Evolutionary conservation across 2,797 vertebrate species (phyloP).

Genomic region (Hirundo rustica): DNA sequence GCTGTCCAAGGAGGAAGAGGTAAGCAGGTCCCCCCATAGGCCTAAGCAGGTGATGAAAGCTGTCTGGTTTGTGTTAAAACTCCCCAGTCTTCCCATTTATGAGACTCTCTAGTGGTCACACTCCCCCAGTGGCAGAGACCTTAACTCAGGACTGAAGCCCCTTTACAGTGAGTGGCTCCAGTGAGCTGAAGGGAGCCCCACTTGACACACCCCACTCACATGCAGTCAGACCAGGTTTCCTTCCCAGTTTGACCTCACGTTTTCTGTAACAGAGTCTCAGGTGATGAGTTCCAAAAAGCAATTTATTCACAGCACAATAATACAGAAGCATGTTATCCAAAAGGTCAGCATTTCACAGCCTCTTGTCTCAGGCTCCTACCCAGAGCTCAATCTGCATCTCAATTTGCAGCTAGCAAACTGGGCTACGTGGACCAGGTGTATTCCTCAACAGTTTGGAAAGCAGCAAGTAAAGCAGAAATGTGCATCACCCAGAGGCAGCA

Average conservation of each 20-base stretch:
- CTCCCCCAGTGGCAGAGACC: background rate
- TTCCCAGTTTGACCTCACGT: background rate
- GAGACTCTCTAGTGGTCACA: background rate
- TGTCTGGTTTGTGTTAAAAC: background rate
- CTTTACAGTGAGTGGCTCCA: background rate
- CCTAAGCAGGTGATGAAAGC: background rate
- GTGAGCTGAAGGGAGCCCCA: background rate
- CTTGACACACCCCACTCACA: background rate
- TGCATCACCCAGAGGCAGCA: background rate
- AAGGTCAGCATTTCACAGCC: background rate
- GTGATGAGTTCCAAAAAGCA: background rate
- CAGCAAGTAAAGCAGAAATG: background rate
- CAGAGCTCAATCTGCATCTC: background rate
- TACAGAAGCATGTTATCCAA: background rate
- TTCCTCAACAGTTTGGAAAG: background rate
- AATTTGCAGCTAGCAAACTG: background rate
- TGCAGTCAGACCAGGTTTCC: background rate
- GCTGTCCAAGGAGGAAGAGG: background rate
- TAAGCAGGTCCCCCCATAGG: background rate
- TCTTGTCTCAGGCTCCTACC: background rate
- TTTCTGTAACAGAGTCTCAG: background rate
- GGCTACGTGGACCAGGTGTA: background rate
- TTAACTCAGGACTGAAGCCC: background rate
- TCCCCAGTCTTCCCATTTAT: background rate
- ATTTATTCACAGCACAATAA: background rate